Percentiles rank a stretch among this genome's conserved stretches.
Evolutionary conservation across 2,797 vertebrate genomes (phyloP).

Genomic region (Momotus momota): DNA sequence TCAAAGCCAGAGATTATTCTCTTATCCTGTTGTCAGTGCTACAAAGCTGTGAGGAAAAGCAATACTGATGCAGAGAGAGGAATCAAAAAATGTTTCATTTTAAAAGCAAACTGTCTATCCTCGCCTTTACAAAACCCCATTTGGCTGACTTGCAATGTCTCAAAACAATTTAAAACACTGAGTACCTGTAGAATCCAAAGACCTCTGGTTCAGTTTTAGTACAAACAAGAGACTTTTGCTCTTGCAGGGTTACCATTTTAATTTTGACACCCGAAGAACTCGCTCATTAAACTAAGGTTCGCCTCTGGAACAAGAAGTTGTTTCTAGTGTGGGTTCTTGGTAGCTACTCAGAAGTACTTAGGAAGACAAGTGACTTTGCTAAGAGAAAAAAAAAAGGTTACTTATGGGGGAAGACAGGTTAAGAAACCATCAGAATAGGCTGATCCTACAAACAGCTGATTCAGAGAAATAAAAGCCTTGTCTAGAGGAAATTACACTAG

Average conservation of each 20-base stretch:
- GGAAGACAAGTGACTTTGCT: neutral
- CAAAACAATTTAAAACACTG: neutral
- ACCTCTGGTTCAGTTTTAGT: neutral
- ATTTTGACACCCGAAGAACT: neutral
- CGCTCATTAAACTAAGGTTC: neutral
- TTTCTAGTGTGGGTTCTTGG: neutral
- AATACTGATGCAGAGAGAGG: neutral
- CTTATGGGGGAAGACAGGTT: neutral
- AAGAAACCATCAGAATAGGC: neutral
- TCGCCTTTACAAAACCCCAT: neutral
- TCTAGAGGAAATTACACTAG: neutral
- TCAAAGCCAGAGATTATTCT: conserved; percentile 55
- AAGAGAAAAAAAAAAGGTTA: neutral
- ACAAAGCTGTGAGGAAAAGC: conserved; percentile 2
- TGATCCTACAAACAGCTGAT: neutral
- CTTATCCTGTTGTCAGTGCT: neutral
- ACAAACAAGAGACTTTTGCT: neutral
- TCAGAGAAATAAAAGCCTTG: neutral
- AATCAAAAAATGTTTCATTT: neutral
- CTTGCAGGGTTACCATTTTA: neutral
- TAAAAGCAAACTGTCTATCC: neutral
- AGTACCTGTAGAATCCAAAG: neutral
- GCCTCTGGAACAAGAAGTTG: neutral
- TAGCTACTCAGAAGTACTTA: neutral
- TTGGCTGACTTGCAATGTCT: neutral